A percentile compares a stretch with the other conserved stretches of the same genome.
Evolutionary conservation across 2,888 invertebrate species (phyloP).

Genomic region (Drosophila antonietae): DNA sequence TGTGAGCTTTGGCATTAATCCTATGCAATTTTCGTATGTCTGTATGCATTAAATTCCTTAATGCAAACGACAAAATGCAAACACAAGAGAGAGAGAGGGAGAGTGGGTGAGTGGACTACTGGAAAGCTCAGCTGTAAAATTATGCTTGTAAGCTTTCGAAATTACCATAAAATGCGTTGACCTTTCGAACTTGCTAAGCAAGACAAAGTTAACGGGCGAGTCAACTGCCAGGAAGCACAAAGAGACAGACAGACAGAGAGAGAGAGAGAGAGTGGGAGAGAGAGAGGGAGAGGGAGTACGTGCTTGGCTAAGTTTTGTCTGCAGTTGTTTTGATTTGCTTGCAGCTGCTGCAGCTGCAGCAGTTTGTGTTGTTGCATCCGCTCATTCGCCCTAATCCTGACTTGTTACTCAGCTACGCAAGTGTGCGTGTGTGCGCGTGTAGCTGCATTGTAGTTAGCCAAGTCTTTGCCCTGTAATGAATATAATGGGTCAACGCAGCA

Average conservation of each 20-base stretch:
- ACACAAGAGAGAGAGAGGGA: background rate
- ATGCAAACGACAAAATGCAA: conserved; percentile 19
- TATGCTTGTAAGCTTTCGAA: conserved; percentile 65
- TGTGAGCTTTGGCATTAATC: conserved; percentile 35
- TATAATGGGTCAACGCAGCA: conserved; percentile 40
- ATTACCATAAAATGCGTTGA: conserved; percentile 69
- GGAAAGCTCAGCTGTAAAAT: conserved; percentile 63
- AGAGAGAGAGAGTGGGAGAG: background rate
- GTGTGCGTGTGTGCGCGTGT: conserved; percentile 1
- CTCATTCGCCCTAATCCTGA: conserved; percentile 57
- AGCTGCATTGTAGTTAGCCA: conserved; percentile 15
- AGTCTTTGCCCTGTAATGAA: conserved; percentile 64
- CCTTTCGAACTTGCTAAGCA: conserved; percentile 56
- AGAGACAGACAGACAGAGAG: background rate
- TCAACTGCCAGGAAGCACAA: conserved; percentile 6
- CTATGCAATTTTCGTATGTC: conserved; percentile 35
- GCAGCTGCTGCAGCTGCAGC: conserved; percentile 20
- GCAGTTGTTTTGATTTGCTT: conserved; percentile 61
- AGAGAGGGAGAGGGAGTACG: background rate
- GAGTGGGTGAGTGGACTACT: background rate
- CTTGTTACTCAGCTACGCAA: conserved; percentile 51
- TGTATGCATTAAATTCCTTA: conserved; percentile 48
- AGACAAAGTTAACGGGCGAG: conserved; percentile 25
- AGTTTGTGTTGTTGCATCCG: conserved; percentile 41
- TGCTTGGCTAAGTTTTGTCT: conserved; percentile 36